These are phyloP conservation scores for Sebastes iracundus DNA, from an alignment of 2,797 vertebrate genomes.

Conservation along the genomic window DNA sequence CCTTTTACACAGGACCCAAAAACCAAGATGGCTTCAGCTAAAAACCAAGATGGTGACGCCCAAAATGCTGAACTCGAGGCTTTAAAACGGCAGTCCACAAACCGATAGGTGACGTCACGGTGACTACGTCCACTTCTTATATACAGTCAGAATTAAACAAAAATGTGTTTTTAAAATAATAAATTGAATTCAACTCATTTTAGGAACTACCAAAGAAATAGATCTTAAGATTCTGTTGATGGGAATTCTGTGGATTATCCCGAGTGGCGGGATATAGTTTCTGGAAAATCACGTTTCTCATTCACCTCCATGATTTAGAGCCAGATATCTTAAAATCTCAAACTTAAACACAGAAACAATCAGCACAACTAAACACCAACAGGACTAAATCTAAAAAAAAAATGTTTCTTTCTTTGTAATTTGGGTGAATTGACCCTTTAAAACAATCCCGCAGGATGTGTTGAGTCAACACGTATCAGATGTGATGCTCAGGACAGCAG, in stretches of 20 bases:
- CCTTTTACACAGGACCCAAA: too few species aligned
- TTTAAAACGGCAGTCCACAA: too few species aligned
- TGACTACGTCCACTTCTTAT: too few species aligned
- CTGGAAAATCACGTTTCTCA: not conserved
- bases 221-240: too few species aligned
- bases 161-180: not conserved
- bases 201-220: too few species aligned
- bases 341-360: not conserved
- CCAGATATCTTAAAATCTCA: rapidly evolving
- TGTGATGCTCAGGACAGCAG: not conserved
- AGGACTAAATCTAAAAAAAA: not conserved
- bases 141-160: not conserved
- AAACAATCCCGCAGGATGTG: not conserved
- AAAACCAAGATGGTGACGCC: rapidly evolving
- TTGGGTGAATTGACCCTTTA: not conserved
- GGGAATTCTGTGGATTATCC: too few species aligned
- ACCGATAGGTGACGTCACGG: too few species aligned
- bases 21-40: too few species aligned
- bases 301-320: not conserved
- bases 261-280: not conserved
- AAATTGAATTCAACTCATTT: not conserved
- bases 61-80: too few species aligned
- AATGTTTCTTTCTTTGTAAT: not conserved
- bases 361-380: not conserved
- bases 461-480: not conserved